phyloP scores from a whole-genome alignment of 2,797 vertebrate genomes.

The Limosa lapponica region DNA sequence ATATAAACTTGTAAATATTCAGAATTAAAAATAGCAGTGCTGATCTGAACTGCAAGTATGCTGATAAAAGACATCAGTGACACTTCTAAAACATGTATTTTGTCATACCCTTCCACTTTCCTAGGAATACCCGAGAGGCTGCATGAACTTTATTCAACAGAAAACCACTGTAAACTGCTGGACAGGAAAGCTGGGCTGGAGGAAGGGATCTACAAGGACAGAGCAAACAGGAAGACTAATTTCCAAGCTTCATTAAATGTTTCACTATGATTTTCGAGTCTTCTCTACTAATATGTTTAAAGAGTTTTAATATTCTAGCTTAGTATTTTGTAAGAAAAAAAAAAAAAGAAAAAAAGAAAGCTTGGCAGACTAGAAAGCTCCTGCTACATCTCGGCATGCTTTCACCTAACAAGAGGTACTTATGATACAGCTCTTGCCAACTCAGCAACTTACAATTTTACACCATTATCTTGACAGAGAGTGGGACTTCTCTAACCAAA shows the following conservation, averaged over 20 bases:
- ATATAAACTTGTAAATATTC: neutral
- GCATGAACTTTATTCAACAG: neutral
- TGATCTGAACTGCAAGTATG: neutral
- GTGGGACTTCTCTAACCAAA: neutral
- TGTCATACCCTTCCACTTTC: neutral
- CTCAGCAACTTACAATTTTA: neutral
- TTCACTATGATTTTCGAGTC: neutral
- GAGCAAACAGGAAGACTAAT: neutral
- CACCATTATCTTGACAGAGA: neutral
- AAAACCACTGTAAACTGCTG: neutral
- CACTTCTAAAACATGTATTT: neutral
- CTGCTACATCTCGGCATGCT: neutral
- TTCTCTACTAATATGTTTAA: neutral
- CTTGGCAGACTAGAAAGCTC: neutral
- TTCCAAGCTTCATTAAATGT: neutral
- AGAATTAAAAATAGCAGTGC: neutral
- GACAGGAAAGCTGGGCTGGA: neutral
- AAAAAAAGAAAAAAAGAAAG: neutral
- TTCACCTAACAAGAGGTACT: neutral
- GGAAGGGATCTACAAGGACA: neutral
- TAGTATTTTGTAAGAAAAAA: neutral
- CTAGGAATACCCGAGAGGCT: neutral
- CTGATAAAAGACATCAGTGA: neutral
- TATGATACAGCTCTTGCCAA: neutral
- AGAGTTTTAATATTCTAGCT: neutral